Base-by-base conservation (phyloP, 2,113 vertebrate genomes). In the Poeciliopsis occidentalis region DNA sequence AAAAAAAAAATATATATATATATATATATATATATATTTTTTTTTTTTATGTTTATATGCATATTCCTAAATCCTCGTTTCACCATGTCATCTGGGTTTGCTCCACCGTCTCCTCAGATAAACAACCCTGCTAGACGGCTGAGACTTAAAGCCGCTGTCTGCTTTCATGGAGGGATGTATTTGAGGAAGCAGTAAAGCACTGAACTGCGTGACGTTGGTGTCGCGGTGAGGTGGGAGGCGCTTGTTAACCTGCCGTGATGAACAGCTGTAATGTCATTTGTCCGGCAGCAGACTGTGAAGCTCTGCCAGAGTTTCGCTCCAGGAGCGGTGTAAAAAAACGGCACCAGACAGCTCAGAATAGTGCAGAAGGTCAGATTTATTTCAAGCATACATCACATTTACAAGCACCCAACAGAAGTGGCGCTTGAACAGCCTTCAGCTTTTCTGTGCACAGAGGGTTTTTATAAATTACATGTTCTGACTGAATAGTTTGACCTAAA, bases 241-340 rank as follows among this genome's bases (percentile, higher is more conserved):
- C 77, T 81, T 69, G 80, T 91, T 91, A 91, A 89, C 83, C 82
- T 73, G 85, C 73, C 60, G 22, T 85, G 85, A 88, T 91, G 82
- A 81, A 86, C 68, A 68, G 80, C 84, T 73, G 80, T 66, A 87
- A 60, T 74, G 72, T 67, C 74, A 54, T 88, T 87, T 74, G 80
- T 85, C 85, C 78, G 22, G 76, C 69, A 32, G 80, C 76, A 61
- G 60, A 47, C 39, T 44, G 70, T 15, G 71, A 73, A 64, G 76
- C 76, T 54, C 62, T 4, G 17, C 66, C 24, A 3, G 47, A 71
- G 30, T 51, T 67, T 22, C 26, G 65, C 12, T 73, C 62, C 60
- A n/a, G 51, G 26, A 30, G 30, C 13, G 32, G 60, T 19, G 39
- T 31, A n/a, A 22, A 32, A 34, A 64, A 64, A 26, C 22, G 39